Evolutionary conservation across 2,797 vertebrate species (phyloP).

Genomic region (Remorina albescens): DNA sequence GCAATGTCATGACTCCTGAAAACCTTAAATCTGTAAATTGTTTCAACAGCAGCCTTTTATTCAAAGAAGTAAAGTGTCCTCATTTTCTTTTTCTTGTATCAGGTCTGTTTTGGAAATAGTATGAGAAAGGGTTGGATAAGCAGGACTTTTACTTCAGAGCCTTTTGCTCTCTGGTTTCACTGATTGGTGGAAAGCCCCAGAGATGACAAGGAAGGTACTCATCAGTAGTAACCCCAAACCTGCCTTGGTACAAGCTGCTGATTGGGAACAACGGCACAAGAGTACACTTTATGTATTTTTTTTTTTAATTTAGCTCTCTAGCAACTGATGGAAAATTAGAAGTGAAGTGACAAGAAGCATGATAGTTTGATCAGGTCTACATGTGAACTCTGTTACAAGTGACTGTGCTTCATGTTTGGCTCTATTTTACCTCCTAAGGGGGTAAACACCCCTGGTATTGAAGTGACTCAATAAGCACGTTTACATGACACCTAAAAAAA

Average conservation of each 20-base stretch:
- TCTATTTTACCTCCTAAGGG: slow-evolving; percentile 26
- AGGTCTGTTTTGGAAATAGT: slow-evolving; percentile 27
- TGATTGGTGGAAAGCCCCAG: not conserved
- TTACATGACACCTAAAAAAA: too few relatives aligned
- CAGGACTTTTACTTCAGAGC: slow-evolving; percentile 17
- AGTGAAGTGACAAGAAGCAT: not conserved
- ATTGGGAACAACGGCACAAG: slow-evolving; percentile 30
- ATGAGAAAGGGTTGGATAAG: slow-evolving; percentile 57
- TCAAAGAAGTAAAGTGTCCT: slow-evolving; percentile 34
- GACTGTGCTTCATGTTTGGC: slow-evolving; percentile 20
- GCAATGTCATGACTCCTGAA: slow-evolving; percentile 7
- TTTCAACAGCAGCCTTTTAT: slow-evolving; percentile 43
- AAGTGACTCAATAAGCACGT: too few relatives aligned
- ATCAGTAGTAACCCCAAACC: slow-evolving; percentile 6
- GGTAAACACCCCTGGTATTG: slow-evolving; percentile 31
- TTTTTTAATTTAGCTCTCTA: slow-evolving; percentile 33
- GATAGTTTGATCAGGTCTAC: slow-evolving; percentile 34
- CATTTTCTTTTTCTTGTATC: not conserved
- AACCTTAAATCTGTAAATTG: slow-evolving; percentile 27
- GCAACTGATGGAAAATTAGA: slow-evolving; percentile 30
- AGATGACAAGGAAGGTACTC: slow-evolving; percentile 15
- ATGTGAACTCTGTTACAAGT: slow-evolving; percentile 42
- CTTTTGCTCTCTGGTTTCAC: not conserved
- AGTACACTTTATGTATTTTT: slow-evolving; percentile 5
- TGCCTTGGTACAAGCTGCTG: not conserved